Conservation (phyloP, 2,113 vertebrate species). For the Podarcis muralis region DNA sequence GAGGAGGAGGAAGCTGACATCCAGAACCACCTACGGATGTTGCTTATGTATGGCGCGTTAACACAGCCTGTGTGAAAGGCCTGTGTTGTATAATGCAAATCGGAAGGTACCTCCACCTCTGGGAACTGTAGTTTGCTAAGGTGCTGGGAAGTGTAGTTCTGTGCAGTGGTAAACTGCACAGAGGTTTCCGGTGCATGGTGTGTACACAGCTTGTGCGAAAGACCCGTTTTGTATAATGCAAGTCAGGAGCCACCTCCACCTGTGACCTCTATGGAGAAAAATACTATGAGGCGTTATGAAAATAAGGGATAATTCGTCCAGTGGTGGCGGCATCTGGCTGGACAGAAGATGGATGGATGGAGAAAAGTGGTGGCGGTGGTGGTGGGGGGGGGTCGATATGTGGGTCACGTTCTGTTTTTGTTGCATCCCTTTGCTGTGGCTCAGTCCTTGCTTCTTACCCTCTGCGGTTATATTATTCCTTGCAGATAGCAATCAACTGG, state of each 20-base stretch:
- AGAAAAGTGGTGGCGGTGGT: conserved; percentile 41
- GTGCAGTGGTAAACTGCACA: not conserved
- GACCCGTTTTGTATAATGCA: conserved; percentile 39
- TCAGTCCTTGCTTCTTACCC: conserved; percentile 77
- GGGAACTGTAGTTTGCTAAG: too few species aligned
- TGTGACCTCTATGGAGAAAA: conserved; percentile 32
- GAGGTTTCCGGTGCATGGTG: too few species aligned
- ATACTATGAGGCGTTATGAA: conserved; percentile 58
- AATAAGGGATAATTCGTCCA: conserved; percentile 54
- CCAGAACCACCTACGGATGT: too few species aligned
- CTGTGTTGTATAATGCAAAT: too few species aligned
- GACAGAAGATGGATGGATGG: conserved; percentile 37
- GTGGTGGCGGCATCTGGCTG: conserved; percentile 40
- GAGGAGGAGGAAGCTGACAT: not conserved
- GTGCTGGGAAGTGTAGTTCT: too few species aligned
- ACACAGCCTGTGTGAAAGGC: too few species aligned
- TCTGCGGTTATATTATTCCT: conserved; percentile 83
- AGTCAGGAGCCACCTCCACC: not conserved
- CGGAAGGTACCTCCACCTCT: too few species aligned
- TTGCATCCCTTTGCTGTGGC: conserved; percentile 62
- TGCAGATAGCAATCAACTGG: conserved; percentile 88
- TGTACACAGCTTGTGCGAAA: not conserved
- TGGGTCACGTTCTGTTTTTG: conserved; percentile 64
- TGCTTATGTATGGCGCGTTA: too few species aligned
- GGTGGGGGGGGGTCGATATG: not conserved